Conservation (phyloP, 2,113 vertebrate genomes). For the Gasterosteus aculeatus region DNA sequence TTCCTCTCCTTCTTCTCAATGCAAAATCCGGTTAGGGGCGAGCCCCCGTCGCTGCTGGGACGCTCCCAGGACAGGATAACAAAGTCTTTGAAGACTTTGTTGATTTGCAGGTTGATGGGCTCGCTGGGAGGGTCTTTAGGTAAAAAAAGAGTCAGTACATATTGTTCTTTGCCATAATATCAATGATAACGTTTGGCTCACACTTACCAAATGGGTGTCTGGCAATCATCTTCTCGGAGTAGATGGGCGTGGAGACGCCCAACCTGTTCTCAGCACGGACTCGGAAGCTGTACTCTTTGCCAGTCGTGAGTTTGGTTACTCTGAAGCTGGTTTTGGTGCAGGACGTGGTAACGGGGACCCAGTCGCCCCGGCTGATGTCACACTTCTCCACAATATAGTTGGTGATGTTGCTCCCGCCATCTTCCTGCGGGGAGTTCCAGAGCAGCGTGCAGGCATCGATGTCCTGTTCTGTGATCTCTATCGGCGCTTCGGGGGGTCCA, state of each 20-base stretch:
- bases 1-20: conserved; percentile 98
- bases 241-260: conserved; percentile 92
- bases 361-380: conserved; percentile 93
- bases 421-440: conserved; percentile 94
- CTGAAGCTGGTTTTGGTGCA: conserved; percentile 95
- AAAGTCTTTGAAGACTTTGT: conserved; percentile 93
- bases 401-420: conserved; percentile 96
- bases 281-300: conserved; percentile 93
- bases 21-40: conserved; percentile 91
- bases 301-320: conserved; percentile 89
- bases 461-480: conserved; percentile 92
- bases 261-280: conserved; percentile 97
- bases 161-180: neutral
- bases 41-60: conserved; percentile 92
- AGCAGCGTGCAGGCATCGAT: conserved; percentile 91
- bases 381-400: conserved; percentile 98
- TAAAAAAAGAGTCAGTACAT: neutral
- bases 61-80: conserved; percentile 94
- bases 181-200: neutral
- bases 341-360: conserved; percentile 88
- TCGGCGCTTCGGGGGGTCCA: conserved; percentile 92
- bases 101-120: conserved; percentile 90
- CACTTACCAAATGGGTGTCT: conserved; percentile 92
- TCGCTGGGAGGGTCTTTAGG: conserved; percentile 92
- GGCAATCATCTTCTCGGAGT: conserved; percentile 89